Evolutionary conservation across 1,140 invertebrate genomes (phyloP).

Genomic region (Drosophila carrolli): DNA sequence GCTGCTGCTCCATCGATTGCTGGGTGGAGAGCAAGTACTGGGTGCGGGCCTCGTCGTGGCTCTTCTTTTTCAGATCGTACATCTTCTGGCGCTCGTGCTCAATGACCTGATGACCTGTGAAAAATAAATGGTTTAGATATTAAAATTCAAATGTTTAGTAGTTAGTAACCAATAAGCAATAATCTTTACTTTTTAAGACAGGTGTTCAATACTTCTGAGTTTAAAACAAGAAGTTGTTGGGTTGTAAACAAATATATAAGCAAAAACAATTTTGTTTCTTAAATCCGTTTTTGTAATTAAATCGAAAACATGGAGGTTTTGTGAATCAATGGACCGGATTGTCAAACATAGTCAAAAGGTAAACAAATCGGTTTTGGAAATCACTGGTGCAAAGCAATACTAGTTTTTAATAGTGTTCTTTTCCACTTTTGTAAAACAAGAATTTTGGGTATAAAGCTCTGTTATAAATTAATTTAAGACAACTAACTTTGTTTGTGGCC

Average conservation of each 20-base stretch:
- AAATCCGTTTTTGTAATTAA: background rate
- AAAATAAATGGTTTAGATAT: background rate
- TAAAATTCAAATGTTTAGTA: too few relatives aligned
- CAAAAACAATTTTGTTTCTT: too few relatives aligned
- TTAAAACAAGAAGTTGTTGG: too few relatives aligned
- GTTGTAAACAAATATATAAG: too few relatives aligned
- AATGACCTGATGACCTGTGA: conserved; percentile 93
- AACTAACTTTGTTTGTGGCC: background rate
- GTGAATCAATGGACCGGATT: background rate
- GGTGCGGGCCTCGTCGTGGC: conserved; percentile 92
- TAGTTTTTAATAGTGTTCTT: background rate
- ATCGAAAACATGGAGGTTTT: background rate
- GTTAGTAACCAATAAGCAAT: too few relatives aligned
- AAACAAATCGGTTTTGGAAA: background rate
- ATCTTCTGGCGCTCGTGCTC: conserved; percentile 95
- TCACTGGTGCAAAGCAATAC: background rate
- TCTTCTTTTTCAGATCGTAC: conserved; percentile 92
- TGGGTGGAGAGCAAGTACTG: conserved; percentile 77
- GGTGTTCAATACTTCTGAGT: too few relatives aligned
- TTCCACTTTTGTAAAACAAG: background rate
- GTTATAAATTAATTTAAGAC: too few relatives aligned
- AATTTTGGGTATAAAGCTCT: background rate
- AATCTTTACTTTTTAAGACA: too few relatives aligned
- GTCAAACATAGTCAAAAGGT: background rate
- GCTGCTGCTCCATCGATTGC: conserved; percentile 32